These are phyloP conservation scores for Sorex araneus DNA, from an alignment of 2,113 vertebrate genomes.

Conservation along the genomic window DNA sequence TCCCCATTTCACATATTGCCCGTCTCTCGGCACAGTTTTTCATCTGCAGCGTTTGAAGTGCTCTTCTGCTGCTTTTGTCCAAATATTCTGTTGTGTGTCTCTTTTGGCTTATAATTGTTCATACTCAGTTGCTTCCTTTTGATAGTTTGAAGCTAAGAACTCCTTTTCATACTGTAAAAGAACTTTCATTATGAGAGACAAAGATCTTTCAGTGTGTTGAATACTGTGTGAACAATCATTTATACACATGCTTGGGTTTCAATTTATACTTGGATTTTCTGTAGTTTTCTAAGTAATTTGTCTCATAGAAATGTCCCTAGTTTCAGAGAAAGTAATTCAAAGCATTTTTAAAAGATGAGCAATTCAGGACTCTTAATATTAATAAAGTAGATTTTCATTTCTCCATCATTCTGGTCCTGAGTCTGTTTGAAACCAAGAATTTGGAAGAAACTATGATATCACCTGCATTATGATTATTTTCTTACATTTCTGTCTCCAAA, in stretches of 20 bases:
- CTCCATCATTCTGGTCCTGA: background rate
- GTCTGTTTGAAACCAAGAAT: background rate
- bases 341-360: slow-evolving; percentile 8
- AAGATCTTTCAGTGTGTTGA: too few species aligned
- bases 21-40: background rate
- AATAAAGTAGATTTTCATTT: too few species aligned
- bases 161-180: background rate
- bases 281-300: too few species aligned
- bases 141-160: background rate
- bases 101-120: background rate
- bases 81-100: background rate
- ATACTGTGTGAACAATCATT: too few species aligned
- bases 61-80: background rate
- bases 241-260: too few species aligned
- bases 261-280: too few species aligned
- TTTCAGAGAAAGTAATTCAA: slow-evolving; percentile 22
- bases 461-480: background rate
- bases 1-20: background rate
- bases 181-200: too few species aligned
- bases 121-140: background rate
- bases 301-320: background rate
- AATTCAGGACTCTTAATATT: too few species aligned
- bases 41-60: background rate
- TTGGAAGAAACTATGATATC: slow-evolving; percentile 21
- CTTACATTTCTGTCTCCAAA: background rate